Evolutionary conservation across 2,797 vertebrate species (phyloP).

Genomic region (Propithecus deckenii): DNA sequence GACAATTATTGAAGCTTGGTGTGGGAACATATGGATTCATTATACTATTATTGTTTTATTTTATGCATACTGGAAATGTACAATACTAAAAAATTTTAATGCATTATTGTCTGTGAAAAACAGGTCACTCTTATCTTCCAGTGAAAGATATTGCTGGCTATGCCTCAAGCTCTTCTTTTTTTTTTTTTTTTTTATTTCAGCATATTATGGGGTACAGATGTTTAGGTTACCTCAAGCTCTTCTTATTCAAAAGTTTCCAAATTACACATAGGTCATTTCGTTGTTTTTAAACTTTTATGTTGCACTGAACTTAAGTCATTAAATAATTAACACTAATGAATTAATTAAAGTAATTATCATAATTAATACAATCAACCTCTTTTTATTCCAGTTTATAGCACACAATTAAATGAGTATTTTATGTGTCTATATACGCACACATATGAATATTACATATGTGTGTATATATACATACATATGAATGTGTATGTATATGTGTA

Average conservation of each 20-base stretch:
- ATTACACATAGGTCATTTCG: slow-evolving; percentile 45
- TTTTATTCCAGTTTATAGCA: slow-evolving; percentile 43
- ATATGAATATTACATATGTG: neutral
- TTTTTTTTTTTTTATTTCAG: too few relatives aligned
- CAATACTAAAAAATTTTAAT: slow-evolving; percentile 32
- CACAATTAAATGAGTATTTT: slow-evolving; percentile 40
- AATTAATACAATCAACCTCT: slow-evolving; percentile 56
- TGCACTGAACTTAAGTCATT: slow-evolving; percentile 51
- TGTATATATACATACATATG: neutral
- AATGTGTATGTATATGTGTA: neutral
- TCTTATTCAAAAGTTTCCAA: slow-evolving; percentile 55
- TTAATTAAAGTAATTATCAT: slow-evolving; percentile 62
- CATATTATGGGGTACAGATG: too few relatives aligned
- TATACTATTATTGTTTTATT: slow-evolving; percentile 23
- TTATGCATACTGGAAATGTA: neutral
- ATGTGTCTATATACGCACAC: neutral
- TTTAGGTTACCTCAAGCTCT: neutral
- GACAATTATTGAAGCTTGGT: neutral
- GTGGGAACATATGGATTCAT: neutral
- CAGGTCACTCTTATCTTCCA: neutral
- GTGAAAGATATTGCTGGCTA: neutral
- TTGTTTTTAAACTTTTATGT: slow-evolving; percentile 59
- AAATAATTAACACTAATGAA: slow-evolving; percentile 58
- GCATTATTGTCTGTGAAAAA: slow-evolving; percentile 26
- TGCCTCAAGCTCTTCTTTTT: slow-evolving; percentile 23